Evolutionary conservation across 1,140 invertebrate genomes (phyloP).

Genomic region (Macrotrachela quadricornifera): DNA sequence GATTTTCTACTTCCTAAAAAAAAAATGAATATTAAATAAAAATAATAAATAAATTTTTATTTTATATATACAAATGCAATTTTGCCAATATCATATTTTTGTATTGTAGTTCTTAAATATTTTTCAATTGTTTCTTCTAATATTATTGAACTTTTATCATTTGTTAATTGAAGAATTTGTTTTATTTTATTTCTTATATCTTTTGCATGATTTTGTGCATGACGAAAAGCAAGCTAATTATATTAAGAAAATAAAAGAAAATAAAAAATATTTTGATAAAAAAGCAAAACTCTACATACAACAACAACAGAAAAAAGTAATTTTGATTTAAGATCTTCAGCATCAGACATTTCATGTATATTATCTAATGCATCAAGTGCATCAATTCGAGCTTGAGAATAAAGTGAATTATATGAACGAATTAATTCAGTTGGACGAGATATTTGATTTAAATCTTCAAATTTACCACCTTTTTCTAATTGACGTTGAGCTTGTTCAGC

Average conservation of each 20-base stretch:
- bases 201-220: background rate
- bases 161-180: too few species aligned
- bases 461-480: background rate
- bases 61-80: too few species aligned
- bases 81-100: too few species aligned
- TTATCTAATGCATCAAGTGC: background rate
- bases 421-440: background rate
- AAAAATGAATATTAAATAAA: too few species aligned
- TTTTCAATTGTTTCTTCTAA: too few species aligned
- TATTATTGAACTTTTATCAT: too few species aligned
- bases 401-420: background rate
- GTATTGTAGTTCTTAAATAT: too few species aligned
- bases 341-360: background rate
- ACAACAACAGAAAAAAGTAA: constrained; percentile 7
- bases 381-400: background rate
- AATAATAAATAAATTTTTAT: too few species aligned
- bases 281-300: background rate
- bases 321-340: constrained; percentile 4
- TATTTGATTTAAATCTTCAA: background rate
- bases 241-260: too few species aligned
- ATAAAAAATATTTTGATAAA: background rate
- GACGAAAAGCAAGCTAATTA: background rate
- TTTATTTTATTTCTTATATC: too few species aligned
- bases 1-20: too few species aligned
- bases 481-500: too few species aligned